phyloP scores from a whole-genome alignment of 1,140 invertebrate genomes.

The Stegodyphus mimosarum region DNA sequence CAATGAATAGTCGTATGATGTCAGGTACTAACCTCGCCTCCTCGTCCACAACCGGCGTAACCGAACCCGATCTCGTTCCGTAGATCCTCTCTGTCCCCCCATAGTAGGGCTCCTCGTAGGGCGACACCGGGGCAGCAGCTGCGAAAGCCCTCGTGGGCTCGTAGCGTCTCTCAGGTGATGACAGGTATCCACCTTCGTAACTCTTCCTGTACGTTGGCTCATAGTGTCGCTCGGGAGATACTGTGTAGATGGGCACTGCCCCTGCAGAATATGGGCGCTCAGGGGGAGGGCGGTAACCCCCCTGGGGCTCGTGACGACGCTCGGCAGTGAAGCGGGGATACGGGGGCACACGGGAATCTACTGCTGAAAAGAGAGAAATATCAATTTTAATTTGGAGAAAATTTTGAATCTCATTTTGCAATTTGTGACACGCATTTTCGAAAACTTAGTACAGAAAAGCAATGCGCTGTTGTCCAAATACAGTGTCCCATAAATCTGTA shows the following conservation, averaged over 20 bases:
- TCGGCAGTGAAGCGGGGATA: constrained; percentile 56
- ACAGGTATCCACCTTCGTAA: constrained; percentile 79
- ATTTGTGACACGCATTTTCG: no score
- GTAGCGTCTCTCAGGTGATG: constrained; percentile 80
- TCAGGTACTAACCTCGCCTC: constrained; percentile 81
- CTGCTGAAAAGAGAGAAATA: no score
- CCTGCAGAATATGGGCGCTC: constrained; percentile 64
- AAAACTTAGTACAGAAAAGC: no score
- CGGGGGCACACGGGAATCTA: constrained; percentile 12
- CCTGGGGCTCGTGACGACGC: constrained; percentile 52
- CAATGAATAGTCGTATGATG: no score
- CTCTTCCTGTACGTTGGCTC: constrained; percentile 61
- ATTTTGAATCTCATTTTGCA: no score
- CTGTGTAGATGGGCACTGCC: constrained; percentile 57
- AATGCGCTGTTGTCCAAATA: no score
- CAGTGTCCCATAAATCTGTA: no score
- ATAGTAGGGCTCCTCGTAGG: constrained; percentile 89
- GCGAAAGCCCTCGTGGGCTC: constrained; percentile 67
- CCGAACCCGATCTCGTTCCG: constrained; percentile 76
- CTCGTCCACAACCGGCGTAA: constrained; percentile 88
- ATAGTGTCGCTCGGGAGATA: constrained; percentile 55
- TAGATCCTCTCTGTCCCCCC: constrained; percentile 67
- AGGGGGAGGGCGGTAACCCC: constrained; percentile 39
- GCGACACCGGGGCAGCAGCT: constrained; percentile 35
- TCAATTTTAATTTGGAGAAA: background rate